Evolutionary conservation across 2,888 invertebrate species (phyloP).

Genomic region (Philhelius pedissequus): DNA sequence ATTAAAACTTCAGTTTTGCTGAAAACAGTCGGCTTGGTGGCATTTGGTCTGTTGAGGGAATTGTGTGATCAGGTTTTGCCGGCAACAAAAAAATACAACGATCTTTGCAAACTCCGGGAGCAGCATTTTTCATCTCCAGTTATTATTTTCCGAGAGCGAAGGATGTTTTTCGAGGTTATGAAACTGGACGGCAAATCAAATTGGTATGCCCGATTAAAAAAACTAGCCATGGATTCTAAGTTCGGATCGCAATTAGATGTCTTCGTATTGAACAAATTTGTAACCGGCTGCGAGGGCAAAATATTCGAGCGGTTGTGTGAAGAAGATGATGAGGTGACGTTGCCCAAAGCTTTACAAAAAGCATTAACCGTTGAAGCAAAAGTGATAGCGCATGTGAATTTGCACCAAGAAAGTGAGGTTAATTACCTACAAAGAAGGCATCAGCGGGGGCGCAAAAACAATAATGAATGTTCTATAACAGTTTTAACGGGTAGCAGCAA

Average conservation of each 20-base stretch:
- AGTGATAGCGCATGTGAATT: not conserved
- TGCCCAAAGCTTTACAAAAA: no score
- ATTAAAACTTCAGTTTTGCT: no score
- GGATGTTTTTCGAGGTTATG: conserved; percentile 31
- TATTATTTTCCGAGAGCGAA: conserved; percentile 35
- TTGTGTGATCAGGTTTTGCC: conserved; percentile 51
- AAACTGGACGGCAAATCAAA: no score
- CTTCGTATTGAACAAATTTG: conserved; percentile 12
- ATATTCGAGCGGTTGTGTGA: no score
- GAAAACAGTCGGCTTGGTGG: no score
- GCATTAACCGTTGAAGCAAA: conserved; percentile 13
- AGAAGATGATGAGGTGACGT: no score
- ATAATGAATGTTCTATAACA: not conserved
- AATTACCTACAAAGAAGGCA: not conserved
- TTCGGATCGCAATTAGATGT: conserved; percentile 14
- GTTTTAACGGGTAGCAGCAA: not conserved
- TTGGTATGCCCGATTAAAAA: no score
- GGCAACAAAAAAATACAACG: conserved; percentile 17
- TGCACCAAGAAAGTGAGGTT: not conserved
- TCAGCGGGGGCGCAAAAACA: not conserved
- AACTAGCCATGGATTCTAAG: conserved; percentile 14
- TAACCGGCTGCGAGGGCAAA: no score
- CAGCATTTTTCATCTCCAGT: conserved; percentile 24
- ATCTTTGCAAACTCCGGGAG: not conserved
- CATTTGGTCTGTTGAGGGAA: conserved; percentile 52